A percentile compares a stretch with the other conserved stretches of the same genome.
Evolutionary conservation across 2,888 invertebrate genomes (phyloP).

Genomic region (Bursaphelenchus okinawaensis): DNA sequence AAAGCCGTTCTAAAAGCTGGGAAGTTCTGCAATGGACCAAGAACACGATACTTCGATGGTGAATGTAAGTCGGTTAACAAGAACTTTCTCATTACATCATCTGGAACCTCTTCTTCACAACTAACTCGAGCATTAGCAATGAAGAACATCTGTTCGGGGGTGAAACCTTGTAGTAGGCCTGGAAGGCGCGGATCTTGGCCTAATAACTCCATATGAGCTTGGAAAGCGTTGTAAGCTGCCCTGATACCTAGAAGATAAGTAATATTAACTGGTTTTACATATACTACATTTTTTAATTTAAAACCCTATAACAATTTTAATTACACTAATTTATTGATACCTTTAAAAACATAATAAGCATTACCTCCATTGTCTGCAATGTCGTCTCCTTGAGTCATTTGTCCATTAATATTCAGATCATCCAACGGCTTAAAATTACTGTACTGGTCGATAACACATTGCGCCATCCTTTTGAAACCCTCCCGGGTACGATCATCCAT

Average conservation of each 20-base stretch:
- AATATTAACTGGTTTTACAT: not conserved
- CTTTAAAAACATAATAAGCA: not conserved
- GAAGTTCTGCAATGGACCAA: constrained; percentile 44
- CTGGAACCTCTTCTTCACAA: constrained; percentile 36
- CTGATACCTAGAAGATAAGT: constrained; percentile 58
- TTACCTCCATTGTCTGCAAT: constrained; percentile 60
- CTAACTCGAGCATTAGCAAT: constrained; percentile 41
- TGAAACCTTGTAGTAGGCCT: constrained; percentile 37
- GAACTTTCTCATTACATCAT: constrained; percentile 27
- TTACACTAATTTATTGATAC: not conserved
- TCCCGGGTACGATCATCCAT: constrained; percentile 25
- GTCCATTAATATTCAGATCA: constrained; percentile 44
- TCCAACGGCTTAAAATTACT: constrained; percentile 11
- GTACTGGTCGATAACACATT: constrained; percentile 34
- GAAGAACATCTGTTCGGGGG: constrained; percentile 50
- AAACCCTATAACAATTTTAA: not conserved
- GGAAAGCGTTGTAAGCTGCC: constrained; percentile 44
- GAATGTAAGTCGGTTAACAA: constrained; percentile 48
- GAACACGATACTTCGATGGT: constrained; percentile 46
- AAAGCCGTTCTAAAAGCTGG: constrained; percentile 50
- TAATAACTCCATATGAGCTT: constrained; percentile 34
- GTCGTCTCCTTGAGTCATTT: constrained; percentile 59
- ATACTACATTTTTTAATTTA: not conserved
- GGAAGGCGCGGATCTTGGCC: constrained; percentile 47
- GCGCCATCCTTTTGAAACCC: constrained; percentile 33